phyloP scores from a whole-genome alignment of 2,113 vertebrate genomes.

The Microtus montanus region DNA sequence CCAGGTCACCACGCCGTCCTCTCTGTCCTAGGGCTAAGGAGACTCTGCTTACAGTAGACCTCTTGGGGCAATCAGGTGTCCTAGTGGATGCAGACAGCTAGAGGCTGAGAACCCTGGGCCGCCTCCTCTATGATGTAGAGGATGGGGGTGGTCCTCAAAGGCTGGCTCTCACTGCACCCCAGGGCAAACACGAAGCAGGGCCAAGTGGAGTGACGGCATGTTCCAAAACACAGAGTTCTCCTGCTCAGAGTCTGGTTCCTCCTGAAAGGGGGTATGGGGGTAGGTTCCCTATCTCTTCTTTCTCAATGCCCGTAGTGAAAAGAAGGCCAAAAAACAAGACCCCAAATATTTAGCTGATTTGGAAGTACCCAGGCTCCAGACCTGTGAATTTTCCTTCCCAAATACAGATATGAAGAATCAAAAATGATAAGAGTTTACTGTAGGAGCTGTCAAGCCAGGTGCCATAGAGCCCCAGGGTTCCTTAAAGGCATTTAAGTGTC shows the following conservation, averaged over 20 bases:
- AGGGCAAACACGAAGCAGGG: neutral
- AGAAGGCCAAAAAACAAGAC: neutral
- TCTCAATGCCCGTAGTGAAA: neutral
- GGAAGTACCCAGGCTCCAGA: neutral
- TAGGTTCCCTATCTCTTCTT: neutral
- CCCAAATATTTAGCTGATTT: neutral
- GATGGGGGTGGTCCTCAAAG: accelerated
- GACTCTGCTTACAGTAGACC: neutral
- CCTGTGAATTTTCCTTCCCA: neutral
- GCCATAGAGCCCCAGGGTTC: accelerated
- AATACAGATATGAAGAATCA: neutral
- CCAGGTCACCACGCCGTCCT: neutral
- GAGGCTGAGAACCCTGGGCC: neutral
- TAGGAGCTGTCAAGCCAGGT: neutral
- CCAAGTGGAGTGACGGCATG: neutral
- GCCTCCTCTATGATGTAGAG: neutral
- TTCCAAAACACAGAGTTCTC: neutral
- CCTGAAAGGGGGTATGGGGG: neutral
- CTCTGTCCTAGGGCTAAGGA: neutral
- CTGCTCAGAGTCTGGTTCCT: neutral
- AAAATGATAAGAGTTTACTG: neutral
- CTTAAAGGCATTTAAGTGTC: neutral
- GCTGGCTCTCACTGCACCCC: neutral
- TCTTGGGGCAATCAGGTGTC: neutral
- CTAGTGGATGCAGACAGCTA: neutral